A percentile compares a stretch with the other conserved stretches of the same genome.
phyloP scores from a whole-genome alignment of 2,888 invertebrate genomes.

The Autographa gamma region DNA sequence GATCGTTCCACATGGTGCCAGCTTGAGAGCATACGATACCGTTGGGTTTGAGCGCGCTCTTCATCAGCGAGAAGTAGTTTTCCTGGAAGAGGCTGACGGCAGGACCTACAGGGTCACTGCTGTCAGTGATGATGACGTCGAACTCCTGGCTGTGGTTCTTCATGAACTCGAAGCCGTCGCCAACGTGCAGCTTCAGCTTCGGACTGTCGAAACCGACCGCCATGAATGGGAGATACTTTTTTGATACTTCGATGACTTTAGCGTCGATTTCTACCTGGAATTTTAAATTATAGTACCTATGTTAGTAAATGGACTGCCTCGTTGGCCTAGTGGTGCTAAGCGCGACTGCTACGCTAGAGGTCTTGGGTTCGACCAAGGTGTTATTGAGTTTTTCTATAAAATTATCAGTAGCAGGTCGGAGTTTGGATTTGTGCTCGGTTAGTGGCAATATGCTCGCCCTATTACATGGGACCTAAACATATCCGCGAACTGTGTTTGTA shows the following conservation, averaged over 20 bases:
- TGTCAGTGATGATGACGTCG: constrained; percentile 99
- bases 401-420: too few relatives aligned
- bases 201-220: constrained; percentile 94
- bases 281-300: constrained; percentile 4
- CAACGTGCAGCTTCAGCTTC: constrained; percentile 95
- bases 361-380: too few relatives aligned
- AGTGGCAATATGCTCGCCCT: too few relatives aligned
- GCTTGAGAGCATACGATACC: constrained; percentile 99
- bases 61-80: constrained; percentile 95
- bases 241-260: constrained; percentile 96
- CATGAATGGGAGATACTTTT: constrained; percentile 97
- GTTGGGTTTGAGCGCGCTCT: constrained; percentile 93
- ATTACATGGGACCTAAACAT: too few relatives aligned
- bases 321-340: too few relatives aligned
- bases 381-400: too few relatives aligned
- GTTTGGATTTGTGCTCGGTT: too few relatives aligned
- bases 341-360: too few relatives aligned
- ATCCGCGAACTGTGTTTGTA: too few relatives aligned
- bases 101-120: constrained; percentile 98
- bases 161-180: constrained; percentile 98
- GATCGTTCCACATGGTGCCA: constrained; percentile 94
- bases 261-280: constrained; percentile 98
- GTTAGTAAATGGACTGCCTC: not conserved
- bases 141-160: constrained; percentile 94
- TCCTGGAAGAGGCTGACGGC: constrained; percentile 92